Percentiles rank a stretch among this genome's conserved stretches.
These are phyloP conservation scores for Epinephelus cyanopodus DNA, from an alignment of 2,113 vertebrate genomes.

Conservation along the genomic window DNA sequence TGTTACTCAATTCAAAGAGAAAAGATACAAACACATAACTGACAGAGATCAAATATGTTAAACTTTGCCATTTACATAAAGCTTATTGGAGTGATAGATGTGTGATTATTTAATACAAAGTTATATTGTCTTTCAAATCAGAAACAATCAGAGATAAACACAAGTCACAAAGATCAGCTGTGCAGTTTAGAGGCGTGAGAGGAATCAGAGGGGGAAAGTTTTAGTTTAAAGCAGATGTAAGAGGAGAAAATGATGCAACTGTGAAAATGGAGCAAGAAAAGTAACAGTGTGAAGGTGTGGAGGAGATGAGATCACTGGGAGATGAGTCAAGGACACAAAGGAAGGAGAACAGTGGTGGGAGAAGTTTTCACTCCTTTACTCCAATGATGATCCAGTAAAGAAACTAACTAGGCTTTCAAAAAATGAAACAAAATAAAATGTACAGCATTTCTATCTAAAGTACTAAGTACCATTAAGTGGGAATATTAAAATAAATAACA, in stretches of 20 bases:
- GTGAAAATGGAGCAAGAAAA: not conserved
- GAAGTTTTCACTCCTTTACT: not conserved
- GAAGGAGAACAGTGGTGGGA: not conserved
- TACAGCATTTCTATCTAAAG: too few species aligned
- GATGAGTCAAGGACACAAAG: conserved; percentile 23
- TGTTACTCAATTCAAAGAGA: not conserved
- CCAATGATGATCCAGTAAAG: not conserved
- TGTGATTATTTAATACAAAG: too few species aligned
- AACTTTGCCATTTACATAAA: too few species aligned
- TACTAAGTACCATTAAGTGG: too few species aligned
- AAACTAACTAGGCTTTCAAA: not conserved
- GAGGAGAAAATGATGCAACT: not conserved
- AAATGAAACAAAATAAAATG: too few species aligned
- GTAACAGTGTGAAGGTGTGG: conserved; percentile 27
- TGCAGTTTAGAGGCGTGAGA: not conserved
- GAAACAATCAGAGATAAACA: not conserved
- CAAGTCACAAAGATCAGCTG: not conserved
- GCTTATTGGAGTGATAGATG: too few species aligned
- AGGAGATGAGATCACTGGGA: conserved; percentile 21
- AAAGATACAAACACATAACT: too few species aligned
- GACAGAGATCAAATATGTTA: not conserved
- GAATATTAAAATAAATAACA: too few species aligned
- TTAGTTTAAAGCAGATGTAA: conserved; percentile 3
- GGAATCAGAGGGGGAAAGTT: not conserved
- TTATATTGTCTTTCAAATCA: not conserved